Conservation (phyloP, 2,888 invertebrate species). For the Dicycla oo region DNA sequence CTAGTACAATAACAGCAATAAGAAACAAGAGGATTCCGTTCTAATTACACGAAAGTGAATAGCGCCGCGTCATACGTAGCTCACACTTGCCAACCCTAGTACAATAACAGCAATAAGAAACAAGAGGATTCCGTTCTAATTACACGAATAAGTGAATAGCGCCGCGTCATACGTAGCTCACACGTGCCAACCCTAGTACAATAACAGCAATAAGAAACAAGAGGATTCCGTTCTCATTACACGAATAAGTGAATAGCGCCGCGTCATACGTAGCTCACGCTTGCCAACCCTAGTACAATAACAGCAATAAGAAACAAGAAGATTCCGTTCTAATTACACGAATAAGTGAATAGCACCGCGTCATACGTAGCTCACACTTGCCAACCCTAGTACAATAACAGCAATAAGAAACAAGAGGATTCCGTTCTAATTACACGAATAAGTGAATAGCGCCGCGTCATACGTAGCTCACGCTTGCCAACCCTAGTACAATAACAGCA, state of each 20-base stretch:
- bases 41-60: slow-evolving; percentile 49
- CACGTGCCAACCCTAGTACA: slow-evolving; percentile 36
- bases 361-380: background rate
- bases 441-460: no score
- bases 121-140: slow-evolving; percentile 53
- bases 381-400: slow-evolving; percentile 46
- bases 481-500: slow-evolving; percentile 45
- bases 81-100: slow-evolving; percentile 31
- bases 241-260: slow-evolving; percentile 9
- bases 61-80: background rate
- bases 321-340: slow-evolving; percentile 52
- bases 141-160: slow-evolving; percentile 44
- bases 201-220: slow-evolving; percentile 55
- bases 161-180: background rate
- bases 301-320: slow-evolving; percentile 53
- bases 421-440: slow-evolving; percentile 51
- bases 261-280: background rate
- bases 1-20: slow-evolving; percentile 45
- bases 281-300: slow-evolving; percentile 42
- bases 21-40: slow-evolving; percentile 52
- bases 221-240: slow-evolving; percentile 52
- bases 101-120: slow-evolving; percentile 51
- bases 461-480: background rate
- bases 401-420: slow-evolving; percentile 54
- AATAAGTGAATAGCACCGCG: no score